Conservation (phyloP, 2,113 vertebrate species). For the Corydoras maculifer region DNA sequence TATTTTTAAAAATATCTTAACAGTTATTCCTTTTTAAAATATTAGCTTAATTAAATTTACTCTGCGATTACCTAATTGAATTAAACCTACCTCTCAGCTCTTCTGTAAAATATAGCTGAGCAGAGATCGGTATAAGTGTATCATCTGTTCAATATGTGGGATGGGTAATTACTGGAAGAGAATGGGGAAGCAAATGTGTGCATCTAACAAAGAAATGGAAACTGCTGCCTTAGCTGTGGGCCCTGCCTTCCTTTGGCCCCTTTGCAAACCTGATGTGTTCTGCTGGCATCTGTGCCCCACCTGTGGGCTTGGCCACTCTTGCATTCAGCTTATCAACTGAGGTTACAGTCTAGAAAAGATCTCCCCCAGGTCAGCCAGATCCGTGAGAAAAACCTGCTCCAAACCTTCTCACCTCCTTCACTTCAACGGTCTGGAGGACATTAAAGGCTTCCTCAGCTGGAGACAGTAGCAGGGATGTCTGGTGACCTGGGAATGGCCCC, state of each 20-base stretch:
- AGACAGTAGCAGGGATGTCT: conserved; percentile 42
- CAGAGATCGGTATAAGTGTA: conserved; percentile 41
- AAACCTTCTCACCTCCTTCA: conserved; percentile 68
- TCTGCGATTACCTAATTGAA: background rate
- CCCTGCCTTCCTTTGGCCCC: conserved; percentile 51
- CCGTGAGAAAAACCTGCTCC: conserved; percentile 58
- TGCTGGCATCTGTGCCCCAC: conserved; percentile 66
- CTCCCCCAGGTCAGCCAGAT: conserved; percentile 49
- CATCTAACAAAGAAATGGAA: conserved; percentile 54
- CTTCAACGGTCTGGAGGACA: conserved; percentile 44
- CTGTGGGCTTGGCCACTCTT: conserved; percentile 59
- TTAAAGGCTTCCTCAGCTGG: conserved; percentile 55
- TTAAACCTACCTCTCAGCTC: conserved; percentile 24
- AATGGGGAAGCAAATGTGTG: conserved; percentile 69
- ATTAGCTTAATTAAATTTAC: background rate
- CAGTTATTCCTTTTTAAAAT: background rate
- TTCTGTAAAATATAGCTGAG: conserved; percentile 31
- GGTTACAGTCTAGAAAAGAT: conserved; percentile 35
- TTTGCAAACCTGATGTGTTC: conserved; percentile 44
- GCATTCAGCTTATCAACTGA: conserved; percentile 51
- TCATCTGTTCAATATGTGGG: conserved; percentile 59
- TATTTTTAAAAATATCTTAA: background rate
- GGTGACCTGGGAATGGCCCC: conserved; percentile 51
- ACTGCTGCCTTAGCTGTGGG: conserved; percentile 25
- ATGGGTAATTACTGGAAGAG: conserved; percentile 64